Evolutionary conservation across 1,140 invertebrate genomes (phyloP).

Genomic region (Trichonephila clavata): DNA sequence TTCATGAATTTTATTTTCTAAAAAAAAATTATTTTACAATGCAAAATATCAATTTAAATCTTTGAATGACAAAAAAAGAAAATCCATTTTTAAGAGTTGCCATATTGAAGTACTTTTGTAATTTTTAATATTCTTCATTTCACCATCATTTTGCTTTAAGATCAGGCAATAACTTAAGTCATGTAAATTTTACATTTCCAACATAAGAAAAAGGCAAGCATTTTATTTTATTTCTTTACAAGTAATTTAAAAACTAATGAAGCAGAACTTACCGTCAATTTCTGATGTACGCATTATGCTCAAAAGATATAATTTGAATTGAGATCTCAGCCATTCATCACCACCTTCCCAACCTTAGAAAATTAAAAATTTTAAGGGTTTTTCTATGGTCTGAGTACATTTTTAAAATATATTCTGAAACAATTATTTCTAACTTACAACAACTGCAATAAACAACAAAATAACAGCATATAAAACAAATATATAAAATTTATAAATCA

Average conservation of each 20-base stretch:
- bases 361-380: not conserved
- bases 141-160: not conserved
- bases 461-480: too few species aligned
- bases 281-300: conserved; percentile 92
- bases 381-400: not conserved
- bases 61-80: too few species aligned
- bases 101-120: not conserved
- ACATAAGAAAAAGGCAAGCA: not conserved
- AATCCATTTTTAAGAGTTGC: too few species aligned
- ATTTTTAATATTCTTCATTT: not conserved
- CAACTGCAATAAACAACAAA: too few species aligned
- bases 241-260: not conserved
- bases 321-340: conserved; percentile 96
- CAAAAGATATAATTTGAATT: conserved; percentile 95
- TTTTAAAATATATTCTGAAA: not conserved
- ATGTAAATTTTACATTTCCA: not conserved
- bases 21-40: too few species aligned
- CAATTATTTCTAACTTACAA: too few species aligned
- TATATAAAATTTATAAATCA: too few species aligned
- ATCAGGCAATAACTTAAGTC: too few species aligned
- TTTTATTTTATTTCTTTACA: not conserved
- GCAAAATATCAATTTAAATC: too few species aligned
- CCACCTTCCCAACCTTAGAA: conserved; percentile 90
- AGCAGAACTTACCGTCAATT: conserved; percentile 84
- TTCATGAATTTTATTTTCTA: too few species aligned